phyloP scores from a whole-genome alignment of 53 echinoderm and acorn worm genomes.

The Echinarachnius parma region DNA sequence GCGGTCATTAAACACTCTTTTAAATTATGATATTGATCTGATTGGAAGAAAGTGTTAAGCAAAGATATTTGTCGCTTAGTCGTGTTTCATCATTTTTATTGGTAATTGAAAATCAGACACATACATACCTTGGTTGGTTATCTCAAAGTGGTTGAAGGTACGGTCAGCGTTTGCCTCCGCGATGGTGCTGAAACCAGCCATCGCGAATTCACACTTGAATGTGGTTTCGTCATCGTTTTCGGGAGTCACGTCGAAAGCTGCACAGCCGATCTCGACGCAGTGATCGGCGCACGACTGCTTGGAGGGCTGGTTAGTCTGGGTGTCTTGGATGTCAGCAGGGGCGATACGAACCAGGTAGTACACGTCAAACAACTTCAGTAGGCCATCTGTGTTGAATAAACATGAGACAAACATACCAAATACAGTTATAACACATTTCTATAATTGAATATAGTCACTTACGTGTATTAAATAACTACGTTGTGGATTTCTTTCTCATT shows the following conservation, averaged over 20 bases:
- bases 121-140: slow-evolving; percentile 1
- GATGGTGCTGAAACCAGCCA: background rate
- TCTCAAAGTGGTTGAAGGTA: slow-evolving; percentile 22
- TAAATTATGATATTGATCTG: too few relatives aligned
- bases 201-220: slow-evolving; percentile 23
- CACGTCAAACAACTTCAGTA: slow-evolving; percentile 34
- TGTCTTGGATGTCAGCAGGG: background rate
- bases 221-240: background rate
- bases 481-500: too few relatives aligned
- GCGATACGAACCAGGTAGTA: slow-evolving; percentile 11
- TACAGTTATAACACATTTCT: too few relatives aligned
- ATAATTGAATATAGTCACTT: too few relatives aligned
- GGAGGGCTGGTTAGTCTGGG: background rate
- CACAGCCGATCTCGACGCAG: slow-evolving; percentile 11
- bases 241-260: slow-evolving; percentile 18
- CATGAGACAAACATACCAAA: too few relatives aligned
- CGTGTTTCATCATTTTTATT: too few relatives aligned
- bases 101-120: too few relatives aligned
- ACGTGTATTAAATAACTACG: too few relatives aligned
- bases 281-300: slow-evolving; percentile 19
- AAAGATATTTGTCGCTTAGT: too few relatives aligned
- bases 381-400: slow-evolving; percentile 12
- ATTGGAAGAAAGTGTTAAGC: too few relatives aligned
- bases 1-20: too few relatives aligned
- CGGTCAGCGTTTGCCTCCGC: background rate